Evolutionary conservation across 92 coral and sea anemone species (phyloP), one percentile per base, ranked within the genome.

Genomic region (Phenganax subtilis): DNA sequence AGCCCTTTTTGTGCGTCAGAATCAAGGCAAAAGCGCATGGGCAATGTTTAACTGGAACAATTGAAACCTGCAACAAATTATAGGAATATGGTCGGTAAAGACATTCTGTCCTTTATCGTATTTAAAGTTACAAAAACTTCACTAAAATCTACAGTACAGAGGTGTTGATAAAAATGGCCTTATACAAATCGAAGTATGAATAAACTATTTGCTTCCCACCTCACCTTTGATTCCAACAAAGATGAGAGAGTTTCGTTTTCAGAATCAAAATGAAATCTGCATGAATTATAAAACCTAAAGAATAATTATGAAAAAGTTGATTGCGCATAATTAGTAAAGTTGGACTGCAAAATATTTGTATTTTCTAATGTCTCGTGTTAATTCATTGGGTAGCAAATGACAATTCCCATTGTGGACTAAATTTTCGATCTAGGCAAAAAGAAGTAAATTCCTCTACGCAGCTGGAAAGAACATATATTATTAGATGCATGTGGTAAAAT

Each of bases 1-100:
- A 94, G 11, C 97, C 98, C 55, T 73, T 86, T 10, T 11, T 58
- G 80, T 94, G 98, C 27, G 76, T 70, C 69, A 92, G 56, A n/a
- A 94, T 96, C 75, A 94, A 82, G 0, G 97, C 98, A 82, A 88
- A 94, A 58, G 98, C 92, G 62, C 85, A 82, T 12, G 88, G 81
- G 71, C 98, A 94, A 55, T 94, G 98, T 52, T 90, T 80, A 12
- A 94, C 98, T 9, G 93, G 96, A 4, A 94, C 98, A 8, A 93
- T 86, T 28, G 85, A 17, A 9, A 94, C 85, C 98, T 94, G 80
- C 14, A 15, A 12, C 9, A 14, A 12, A 7, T 10, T 30, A 30
- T 15, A 6, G 8, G 57, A 17, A 56, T 11, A n/a, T 1, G 30
- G 57, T n/a, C 20, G 6, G 61, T 75, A 20, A 10, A 75, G 71